Conservation (phyloP, 2,797 vertebrate species). For the Sparus aurata region DNA sequence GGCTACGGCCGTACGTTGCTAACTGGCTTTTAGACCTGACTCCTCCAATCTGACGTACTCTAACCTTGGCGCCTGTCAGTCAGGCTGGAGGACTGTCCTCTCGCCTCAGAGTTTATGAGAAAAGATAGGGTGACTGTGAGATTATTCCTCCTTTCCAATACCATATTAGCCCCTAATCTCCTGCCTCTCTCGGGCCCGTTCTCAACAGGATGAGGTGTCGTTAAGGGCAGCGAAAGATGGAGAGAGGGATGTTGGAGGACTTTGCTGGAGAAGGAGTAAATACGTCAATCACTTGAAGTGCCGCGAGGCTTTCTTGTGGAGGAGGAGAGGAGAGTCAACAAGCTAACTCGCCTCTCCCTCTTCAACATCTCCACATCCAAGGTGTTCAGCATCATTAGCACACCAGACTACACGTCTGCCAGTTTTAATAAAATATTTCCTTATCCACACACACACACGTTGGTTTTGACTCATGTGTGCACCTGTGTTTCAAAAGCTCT, state of each 20-base stretch:
- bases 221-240: constrained; percentile 56
- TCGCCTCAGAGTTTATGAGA: constrained; percentile 52
- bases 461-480: constrained; percentile 18
- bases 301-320: constrained; percentile 41
- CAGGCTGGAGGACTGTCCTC: constrained; percentile 51
- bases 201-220: constrained; percentile 63
- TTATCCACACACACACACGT: constrained; percentile 27
- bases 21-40: constrained; percentile 51
- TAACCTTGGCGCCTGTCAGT: constrained; percentile 71
- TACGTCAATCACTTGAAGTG: constrained; percentile 65
- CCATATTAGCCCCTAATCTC: constrained; percentile 73
- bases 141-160: constrained; percentile 70
- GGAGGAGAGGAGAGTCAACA: constrained; percentile 44
- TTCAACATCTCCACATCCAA: not conserved
- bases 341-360: constrained; percentile 7
- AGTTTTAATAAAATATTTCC: constrained; percentile 31
- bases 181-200: constrained; percentile 56
- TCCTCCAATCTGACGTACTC: constrained; percentile 39
- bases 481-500: constrained; percentile 32
- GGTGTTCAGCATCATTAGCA: not conserved
- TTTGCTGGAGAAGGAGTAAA: constrained; percentile 55
- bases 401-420: constrained; percentile 3
- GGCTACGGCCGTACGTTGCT: constrained; percentile 24
- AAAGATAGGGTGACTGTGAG: constrained; percentile 61
- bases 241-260: constrained; percentile 56